Conservation (phyloP, 2,113 vertebrate genomes). For the Hypocryptadius cinnamomeus region DNA sequence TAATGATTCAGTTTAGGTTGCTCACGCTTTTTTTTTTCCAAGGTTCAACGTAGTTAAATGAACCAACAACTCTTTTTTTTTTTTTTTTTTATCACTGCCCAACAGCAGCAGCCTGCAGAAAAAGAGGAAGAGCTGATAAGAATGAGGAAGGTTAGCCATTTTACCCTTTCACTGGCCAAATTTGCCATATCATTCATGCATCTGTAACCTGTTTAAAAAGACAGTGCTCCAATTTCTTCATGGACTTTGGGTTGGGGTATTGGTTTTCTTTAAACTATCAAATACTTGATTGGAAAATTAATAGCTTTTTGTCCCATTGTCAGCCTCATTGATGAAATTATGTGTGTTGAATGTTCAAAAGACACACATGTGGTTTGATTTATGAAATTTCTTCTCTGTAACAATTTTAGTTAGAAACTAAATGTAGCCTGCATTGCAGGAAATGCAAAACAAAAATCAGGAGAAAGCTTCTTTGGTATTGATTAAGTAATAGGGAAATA, state of each 20-base stretch:
- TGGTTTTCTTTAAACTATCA: neutral
- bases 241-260: constrained; percentile 26
- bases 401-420: neutral
- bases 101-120: constrained; percentile 84
- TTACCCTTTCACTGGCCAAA: constrained; percentile 49
- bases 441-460: neutral
- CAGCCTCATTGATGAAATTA: neutral
- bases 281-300: neutral
- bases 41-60: constrained; percentile 42
- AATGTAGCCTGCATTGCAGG: neutral
- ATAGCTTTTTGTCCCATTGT: neutral
- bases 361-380: neutral
- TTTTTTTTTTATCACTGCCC: constrained; percentile 61
- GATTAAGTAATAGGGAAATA: neutral
- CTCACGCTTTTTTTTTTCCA: neutral
- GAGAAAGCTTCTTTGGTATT: neutral
- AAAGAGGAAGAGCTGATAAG: constrained; percentile 86
- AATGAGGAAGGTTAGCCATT: constrained; percentile 93
- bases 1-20: constrained; percentile 42
- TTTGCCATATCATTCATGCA: constrained; percentile 50
- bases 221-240: constrained; percentile 59
- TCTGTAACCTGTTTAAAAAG: constrained; percentile 67
- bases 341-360: neutral
- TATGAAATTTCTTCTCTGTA: neutral
- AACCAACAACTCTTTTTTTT: constrained; percentile 61